These are phyloP conservation scores for Antrozous pallidus DNA, from an alignment of 2,797 vertebrate species.

Conservation along the genomic window DNA sequence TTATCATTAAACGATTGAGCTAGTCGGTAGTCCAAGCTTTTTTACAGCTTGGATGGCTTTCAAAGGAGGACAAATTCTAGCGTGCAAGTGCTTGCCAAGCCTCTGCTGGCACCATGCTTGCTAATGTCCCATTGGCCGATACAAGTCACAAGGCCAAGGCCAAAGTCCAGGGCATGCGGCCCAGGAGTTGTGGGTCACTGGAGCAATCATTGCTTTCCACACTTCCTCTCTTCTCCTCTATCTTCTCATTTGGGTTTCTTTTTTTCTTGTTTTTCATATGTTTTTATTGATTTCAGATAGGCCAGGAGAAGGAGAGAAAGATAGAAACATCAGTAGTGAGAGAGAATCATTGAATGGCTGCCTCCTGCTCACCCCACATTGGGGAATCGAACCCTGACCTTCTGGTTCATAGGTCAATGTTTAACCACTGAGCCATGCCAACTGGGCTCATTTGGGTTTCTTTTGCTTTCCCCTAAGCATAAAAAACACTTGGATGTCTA, in stretches of 20 bases:
- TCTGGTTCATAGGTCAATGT: too few species aligned
- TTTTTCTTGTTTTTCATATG: too few species aligned
- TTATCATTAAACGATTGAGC: not conserved
- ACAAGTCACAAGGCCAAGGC: not conserved
- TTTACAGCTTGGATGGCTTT: not conserved
- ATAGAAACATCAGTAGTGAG: too few species aligned
- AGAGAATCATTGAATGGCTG: too few species aligned
- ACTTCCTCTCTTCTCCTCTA: not conserved
- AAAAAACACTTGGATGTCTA: not conserved
- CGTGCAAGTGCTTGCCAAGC: not conserved
- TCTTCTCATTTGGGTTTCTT: not conserved
- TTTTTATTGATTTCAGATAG: too few species aligned
- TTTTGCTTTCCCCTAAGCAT: not conserved
- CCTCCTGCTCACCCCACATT: too few species aligned
- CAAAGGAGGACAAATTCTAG: not conserved
- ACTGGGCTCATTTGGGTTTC: not conserved
- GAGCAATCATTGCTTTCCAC: not conserved
- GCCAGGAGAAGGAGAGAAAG: too few species aligned
- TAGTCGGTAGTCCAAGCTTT: not conserved
- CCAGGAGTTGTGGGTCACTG: not conserved
- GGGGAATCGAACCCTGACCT: too few species aligned
- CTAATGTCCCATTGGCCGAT: not conserved
- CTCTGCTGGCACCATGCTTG: not conserved
- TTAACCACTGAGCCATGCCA: too few species aligned
- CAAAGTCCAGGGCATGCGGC: not conserved